These are phyloP conservation scores for Gambusia holbrooki DNA, from an alignment of 2,113 vertebrate genomes.

Conservation along the genomic window DNA sequence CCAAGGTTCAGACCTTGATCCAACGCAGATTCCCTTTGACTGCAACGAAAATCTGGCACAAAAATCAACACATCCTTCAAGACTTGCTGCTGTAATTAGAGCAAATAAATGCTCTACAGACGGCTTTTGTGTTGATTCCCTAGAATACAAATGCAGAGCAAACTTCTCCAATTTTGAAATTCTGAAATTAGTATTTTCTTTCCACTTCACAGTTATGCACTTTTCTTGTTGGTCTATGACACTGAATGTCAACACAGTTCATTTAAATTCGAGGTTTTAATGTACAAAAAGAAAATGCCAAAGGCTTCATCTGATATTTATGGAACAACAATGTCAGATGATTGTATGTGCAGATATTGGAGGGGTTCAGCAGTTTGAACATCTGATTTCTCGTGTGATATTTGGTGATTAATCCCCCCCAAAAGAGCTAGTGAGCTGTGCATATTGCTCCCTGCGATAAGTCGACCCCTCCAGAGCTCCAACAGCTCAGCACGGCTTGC, in stretches of 20 bases:
- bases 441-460: slow-evolving; percentile 60
- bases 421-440: slow-evolving; percentile 40
- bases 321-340: slow-evolving; percentile 23
- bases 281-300: not conserved
- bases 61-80: not conserved
- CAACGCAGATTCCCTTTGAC: no score
- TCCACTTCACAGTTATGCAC: no score
- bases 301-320: slow-evolving; percentile 2
- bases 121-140: no score
- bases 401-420: slow-evolving; percentile 48
- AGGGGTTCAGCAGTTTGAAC: slow-evolving; percentile 26
- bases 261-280: not conserved
- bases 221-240: no score
- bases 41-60: no score
- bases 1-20: no score
- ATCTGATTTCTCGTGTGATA: slow-evolving; percentile 42
- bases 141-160: not conserved
- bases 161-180: no score
- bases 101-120: no score
- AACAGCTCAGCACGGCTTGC: slow-evolving; percentile 22
- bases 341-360: slow-evolving; percentile 28
- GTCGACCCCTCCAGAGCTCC: slow-evolving; percentile 38
- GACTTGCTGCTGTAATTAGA: not conserved
- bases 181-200: no score
- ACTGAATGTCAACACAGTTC: no score